Evolutionary conservation across 1,140 invertebrate species (phyloP), one percentile per base, ranked within the genome.

Genomic region (Diabrotica undecimpunctata): DNA sequence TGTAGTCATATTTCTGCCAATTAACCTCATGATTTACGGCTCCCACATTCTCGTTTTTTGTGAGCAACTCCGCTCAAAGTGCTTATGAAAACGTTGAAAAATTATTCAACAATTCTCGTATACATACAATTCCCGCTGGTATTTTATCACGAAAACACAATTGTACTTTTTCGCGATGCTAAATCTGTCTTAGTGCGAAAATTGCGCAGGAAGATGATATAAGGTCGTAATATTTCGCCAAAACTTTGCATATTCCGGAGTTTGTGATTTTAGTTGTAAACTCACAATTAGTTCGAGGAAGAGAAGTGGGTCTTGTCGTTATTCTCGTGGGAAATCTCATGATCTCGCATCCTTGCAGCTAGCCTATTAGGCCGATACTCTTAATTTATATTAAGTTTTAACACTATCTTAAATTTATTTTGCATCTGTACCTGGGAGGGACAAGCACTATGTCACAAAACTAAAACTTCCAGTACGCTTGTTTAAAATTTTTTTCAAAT

Each of bases 251-350:
- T 69, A 66, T 69, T 69, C 67, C 53, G 64, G 64, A 69, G 67
- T 69, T 65, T 61, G 64, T 66, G 67, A 69, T 64, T 69, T 66
- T 66, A 68, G 69, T 66, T 68, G 66, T 67, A 62, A 66, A 68
- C 67, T 70, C 66, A 54, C 61, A 59, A 67, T 67, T 67, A 70
- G 67, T 70, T 70, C 65, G 62, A 66, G 61, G 41, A 46, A 46
- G 41, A 63, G 66, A 70, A 70, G 66, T 61, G 54, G 62, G 64
- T 54, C 64, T 64, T 68, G 66, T 70, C 66, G 59, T 63, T 63
- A 62, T 52, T 68, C 69, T 56, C 66, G 54, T 54, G 69, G 69
- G 69, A 70, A 70, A 70, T 68, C 69, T 68, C 64, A 62, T 58
- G 69, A 66, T 66, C 66, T 62, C 41, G 41, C n/a, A 46, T 46